Percentiles rank a stretch among this genome's conserved stretches.
Evolutionary conservation across 2,797 vertebrate genomes (phyloP).

Genomic region (Trematomus bernacchii): DNA sequence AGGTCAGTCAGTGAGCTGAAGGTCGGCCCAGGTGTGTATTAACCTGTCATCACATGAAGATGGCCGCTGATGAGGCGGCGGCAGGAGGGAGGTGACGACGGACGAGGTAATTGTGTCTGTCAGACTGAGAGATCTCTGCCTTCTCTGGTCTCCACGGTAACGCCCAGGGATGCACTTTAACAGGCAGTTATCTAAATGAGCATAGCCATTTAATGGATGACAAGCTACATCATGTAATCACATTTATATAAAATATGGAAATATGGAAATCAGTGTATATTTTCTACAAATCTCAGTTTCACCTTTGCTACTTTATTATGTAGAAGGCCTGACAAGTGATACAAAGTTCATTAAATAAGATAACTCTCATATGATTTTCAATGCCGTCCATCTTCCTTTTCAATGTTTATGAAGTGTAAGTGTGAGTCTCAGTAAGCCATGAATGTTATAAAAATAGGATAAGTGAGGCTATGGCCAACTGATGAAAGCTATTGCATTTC

Average conservation of each 20-base stretch:
- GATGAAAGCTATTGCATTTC: neutral
- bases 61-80: slow-evolving; percentile 45
- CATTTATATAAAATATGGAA: neutral
- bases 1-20: slow-evolving; percentile 17
- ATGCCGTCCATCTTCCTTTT: accelerated
- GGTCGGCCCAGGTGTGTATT: slow-evolving; percentile 47
- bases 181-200: neutral
- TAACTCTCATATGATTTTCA: neutral
- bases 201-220: neutral
- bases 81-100: slow-evolving; percentile 51
- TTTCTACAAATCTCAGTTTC: neutral
- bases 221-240: slow-evolving; percentile 3
- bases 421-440: neutral
- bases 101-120: slow-evolving; percentile 62
- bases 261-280: neutral
- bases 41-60: slow-evolving; percentile 47
- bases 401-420: neutral
- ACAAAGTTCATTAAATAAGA: neutral
- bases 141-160: slow-evolving; percentile 2
- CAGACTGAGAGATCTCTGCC: slow-evolving; percentile 24
- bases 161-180: neutral
- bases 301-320: neutral
- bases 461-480: no score
- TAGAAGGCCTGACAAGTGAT: no score
- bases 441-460: neutral